Evolutionary conservation across 35 echinoderm and acorn worm species (phyloP), one percentile per base, ranked within the genome.

Genomic region (Anneissia japonica): DNA sequence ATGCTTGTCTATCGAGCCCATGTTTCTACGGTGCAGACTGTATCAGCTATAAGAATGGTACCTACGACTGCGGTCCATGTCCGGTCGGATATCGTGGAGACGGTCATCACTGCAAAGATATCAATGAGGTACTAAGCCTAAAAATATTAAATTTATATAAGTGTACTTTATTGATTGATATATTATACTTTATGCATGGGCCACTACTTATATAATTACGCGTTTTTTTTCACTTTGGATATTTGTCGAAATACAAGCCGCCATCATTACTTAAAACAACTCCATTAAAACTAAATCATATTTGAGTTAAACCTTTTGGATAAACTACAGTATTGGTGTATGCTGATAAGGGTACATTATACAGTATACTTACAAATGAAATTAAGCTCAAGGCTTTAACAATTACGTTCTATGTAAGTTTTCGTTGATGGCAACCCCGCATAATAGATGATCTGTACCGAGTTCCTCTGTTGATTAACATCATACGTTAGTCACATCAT

Each of bases 21-120:
- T 99, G 96, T 77, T 99, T 99, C 78, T 90, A 99, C 28, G 92
- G 89, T 77, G 96, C 94, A 13, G 92, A 99, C 6, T 99, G 96
- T 80, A 64, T 55, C 0, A 99, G 89, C 46, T 73, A 76, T 36
- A 41, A 79, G 73, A 89, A 94, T 77, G 96, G 96, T 31, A 88
- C 89, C 0, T 99, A 89, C 41, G 77, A 91, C 32, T 99, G 96
- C 78, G 92, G 88, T 4, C 39, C 29, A 13, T 99, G 96, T 83
- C 96, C 96, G 30, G 74, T 87, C 38, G 96, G 96, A 28, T 99
- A 92, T 46, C 31, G 75, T 31, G 96, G 96, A 37, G 90, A 99
- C 64, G 96, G 96, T 23, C 80, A 84, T 30, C 74, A 79, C 9
- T 99, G 96, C 72, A 56, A 74, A 37, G 96, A 99, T 41, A 89